These are phyloP conservation scores for Brachionus asplanchnoidis DNA, from an alignment of 1,140 invertebrate genomes.

Conservation along the genomic window DNA sequence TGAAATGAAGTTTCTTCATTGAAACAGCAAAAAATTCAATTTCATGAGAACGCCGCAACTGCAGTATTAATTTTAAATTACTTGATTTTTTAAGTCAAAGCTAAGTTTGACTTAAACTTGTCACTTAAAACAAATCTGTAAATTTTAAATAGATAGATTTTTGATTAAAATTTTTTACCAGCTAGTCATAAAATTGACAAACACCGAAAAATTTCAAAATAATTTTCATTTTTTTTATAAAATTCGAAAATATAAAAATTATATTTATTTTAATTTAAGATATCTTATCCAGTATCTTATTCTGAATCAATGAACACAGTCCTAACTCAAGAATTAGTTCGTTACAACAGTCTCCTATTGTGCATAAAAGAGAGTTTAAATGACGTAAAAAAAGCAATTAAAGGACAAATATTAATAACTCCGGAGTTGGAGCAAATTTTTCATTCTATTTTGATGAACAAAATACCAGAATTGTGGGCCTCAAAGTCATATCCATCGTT, in stretches of 20 bases:
- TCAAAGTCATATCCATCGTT: slow-evolving; percentile 57
- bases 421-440: slow-evolving; percentile 80
- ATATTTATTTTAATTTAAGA: not conserved
- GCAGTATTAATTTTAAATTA: too few relatives aligned
- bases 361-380: slow-evolving; percentile 68
- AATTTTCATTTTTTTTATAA: too few relatives aligned
- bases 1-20: too few relatives aligned
- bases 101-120: too few relatives aligned
- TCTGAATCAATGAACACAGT: slow-evolving; percentile 72
- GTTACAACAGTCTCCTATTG: slow-evolving; percentile 72
- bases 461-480: slow-evolving; percentile 65
- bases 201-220: too few relatives aligned
- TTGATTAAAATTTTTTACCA: too few relatives aligned
- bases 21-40: too few relatives aligned
- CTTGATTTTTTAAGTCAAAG: too few relatives aligned
- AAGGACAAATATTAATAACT: slow-evolving; percentile 75
- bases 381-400: slow-evolving; percentile 73
- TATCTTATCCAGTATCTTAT: slow-evolving; percentile 30
- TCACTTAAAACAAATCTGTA: too few relatives aligned
- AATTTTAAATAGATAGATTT: too few relatives aligned
- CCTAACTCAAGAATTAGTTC: slow-evolving; percentile 82
- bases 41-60: too few relatives aligned
- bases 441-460: slow-evolving; percentile 72
- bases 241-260: not conserved
- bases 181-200: too few relatives aligned